Evolutionary conservation across 2,113 vertebrate species (phyloP).

Genomic region (Nothobranchius furzeri): DNA sequence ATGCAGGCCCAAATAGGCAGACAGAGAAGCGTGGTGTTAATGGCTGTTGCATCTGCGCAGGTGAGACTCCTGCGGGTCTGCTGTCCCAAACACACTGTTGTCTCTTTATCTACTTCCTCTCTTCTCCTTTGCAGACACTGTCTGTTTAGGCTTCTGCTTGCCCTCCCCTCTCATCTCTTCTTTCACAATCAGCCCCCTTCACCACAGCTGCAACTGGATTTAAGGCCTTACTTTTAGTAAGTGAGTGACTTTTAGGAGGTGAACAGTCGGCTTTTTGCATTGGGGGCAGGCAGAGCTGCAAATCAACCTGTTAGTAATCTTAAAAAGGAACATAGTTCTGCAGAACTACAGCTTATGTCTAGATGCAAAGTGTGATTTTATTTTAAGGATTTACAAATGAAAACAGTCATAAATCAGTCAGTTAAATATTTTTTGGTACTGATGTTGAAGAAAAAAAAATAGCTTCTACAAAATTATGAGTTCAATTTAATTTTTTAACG

Average conservation of each 20-base stretch:
- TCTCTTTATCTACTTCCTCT: constrained; percentile 80
- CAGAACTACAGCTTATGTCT: no score
- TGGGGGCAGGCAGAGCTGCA: neutral
- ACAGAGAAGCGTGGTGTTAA: constrained; percentile 27
- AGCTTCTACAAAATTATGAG: no score
- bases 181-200: constrained; percentile 40
- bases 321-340: neutral
- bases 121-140: constrained; percentile 56
- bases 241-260: no score
- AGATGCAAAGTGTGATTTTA: no score
- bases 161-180: constrained; percentile 38
- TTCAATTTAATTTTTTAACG: no score
- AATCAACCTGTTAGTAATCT: neutral
- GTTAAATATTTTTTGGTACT: no score
- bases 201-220: constrained; percentile 22
- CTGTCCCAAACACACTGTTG: constrained; percentile 70
- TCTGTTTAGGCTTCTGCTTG: constrained; percentile 77
- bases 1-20: constrained; percentile 16
- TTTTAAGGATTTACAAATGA: no score
- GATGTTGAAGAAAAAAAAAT: no score
- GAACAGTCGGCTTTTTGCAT: neutral
- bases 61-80: constrained; percentile 73
- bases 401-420: no score
- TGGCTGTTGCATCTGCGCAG: constrained; percentile 56
- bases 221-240: neutral